Base-by-base conservation (phyloP, 2,888 invertebrate genomes). In the Oligia strigilis region DNA sequence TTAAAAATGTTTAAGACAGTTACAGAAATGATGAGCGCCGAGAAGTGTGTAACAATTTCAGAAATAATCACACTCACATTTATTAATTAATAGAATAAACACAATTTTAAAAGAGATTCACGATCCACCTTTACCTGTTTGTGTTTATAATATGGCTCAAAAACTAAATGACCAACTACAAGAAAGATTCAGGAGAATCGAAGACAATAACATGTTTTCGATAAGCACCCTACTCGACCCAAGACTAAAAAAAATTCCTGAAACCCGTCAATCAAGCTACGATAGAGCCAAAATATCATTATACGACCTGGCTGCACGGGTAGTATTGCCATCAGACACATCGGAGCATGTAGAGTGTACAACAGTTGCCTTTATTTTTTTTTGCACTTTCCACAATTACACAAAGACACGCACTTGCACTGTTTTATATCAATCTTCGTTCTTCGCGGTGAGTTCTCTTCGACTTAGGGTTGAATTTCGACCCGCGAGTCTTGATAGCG, bases 21-120 rank as follows among this genome's bases (percentile, higher is more conserved):
- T 14, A 62, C 29, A 17, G 29, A 62, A 14, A 62, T 62, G 29
- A 62, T 62, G 62, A 62, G 62, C 29, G 62, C 62, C 29, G 29
- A 62, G 17, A 29, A 62, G 62, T 62, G 14, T 0, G 17, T 29
- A 62, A 62, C 62, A 29, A 62, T 62, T 29, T 29, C 62, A 29
- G 62, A 62, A 62, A 62, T 62, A 29, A 62, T 62, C 62, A 29
- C 62, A 62, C 14, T 62, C n/a, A n/a, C 62, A 62, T n/a, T 62
- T 62, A 62, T 62, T 62, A 29, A 5, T 11, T 13, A 62, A 62
- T n/a, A 60, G 4, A 60, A 60, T 60, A 60, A n/a, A 62, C 29
- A 62, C 29, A 6, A 14, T 62, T 29, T 14, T 62, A 14, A 62
- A 29, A 29, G 62, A 62, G 62, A 29, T 14, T 14, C 62, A 62